These are phyloP conservation scores for Strix aluco DNA, from an alignment of 2,113 vertebrate species.

Conservation along the genomic window DNA sequence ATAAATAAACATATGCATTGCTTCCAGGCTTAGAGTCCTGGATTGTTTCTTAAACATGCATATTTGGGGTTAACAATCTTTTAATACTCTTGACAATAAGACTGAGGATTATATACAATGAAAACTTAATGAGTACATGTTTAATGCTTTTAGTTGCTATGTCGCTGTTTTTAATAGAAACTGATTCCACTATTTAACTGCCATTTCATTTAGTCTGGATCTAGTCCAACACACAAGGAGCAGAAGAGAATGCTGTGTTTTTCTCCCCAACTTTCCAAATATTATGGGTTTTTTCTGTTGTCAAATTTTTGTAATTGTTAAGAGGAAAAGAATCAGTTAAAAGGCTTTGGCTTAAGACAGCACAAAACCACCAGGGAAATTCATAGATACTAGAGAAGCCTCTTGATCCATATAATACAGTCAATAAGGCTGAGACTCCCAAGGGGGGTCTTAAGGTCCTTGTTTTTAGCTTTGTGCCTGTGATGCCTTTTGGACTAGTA, in stretches of 20 bases:
- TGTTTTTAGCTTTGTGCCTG: conserved; percentile 2
- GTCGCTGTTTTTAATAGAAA: not conserved
- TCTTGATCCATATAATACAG: not conserved
- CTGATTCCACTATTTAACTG: not conserved
- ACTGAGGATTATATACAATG: not conserved
- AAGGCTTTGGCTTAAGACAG: not conserved
- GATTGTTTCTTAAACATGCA: not conserved
- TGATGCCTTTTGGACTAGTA: not conserved
- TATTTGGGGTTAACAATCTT: not conserved
- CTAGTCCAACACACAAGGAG: not conserved
- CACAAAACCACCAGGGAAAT: not conserved
- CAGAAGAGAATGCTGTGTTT: not conserved
- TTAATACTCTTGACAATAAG: not conserved
- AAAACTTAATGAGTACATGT: not conserved
- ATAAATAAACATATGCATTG: not conserved
- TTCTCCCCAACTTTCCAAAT: not conserved
- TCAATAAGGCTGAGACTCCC: not conserved
- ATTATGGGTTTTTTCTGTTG: not conserved
- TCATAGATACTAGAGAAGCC: not conserved
- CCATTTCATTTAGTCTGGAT: not conserved
- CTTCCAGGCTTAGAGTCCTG: not conserved
- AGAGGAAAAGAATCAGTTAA: not conserved
- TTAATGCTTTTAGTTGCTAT: not conserved
- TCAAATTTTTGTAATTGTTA: not conserved
- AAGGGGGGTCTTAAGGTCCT: not conserved